A percentile compares a stretch with the other conserved stretches of the same genome.
phyloP scores from a whole-genome alignment of 2,888 invertebrate species.

The Synergus umbraculus region DNA sequence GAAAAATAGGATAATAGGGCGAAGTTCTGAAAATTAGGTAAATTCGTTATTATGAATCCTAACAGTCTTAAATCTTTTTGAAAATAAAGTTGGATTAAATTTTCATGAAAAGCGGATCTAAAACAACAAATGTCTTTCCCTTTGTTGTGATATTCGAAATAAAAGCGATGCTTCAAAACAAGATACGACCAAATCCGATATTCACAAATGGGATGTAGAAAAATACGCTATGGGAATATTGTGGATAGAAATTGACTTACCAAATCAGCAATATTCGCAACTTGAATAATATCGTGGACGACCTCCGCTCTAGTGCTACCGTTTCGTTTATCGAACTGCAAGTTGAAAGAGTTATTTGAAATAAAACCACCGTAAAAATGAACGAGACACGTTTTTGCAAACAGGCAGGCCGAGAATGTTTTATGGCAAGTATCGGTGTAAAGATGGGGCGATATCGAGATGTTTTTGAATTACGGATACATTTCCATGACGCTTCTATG shows the following conservation, averaged over 20 bases:
- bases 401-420: slow-evolving; percentile 2
- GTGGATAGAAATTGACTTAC: slow-evolving; percentile 80
- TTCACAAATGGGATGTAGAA: too few species aligned
- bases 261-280: slow-evolving; percentile 98
- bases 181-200: too few species aligned
- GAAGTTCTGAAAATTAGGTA: too few species aligned
- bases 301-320: slow-evolving; percentile 92
- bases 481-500: neutral
- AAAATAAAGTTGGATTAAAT: too few species aligned
- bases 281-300: slow-evolving; percentile 96
- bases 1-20: too few species aligned
- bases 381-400: neutral
- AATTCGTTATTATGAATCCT: too few species aligned
- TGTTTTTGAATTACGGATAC: slow-evolving; percentile 31
- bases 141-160: too few species aligned
- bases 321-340: slow-evolving; percentile 91
- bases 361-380: slow-evolving; percentile 9
- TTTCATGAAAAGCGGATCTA: too few species aligned
- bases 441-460: slow-evolving; percentile 21
- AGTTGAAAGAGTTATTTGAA: slow-evolving; percentile 45
- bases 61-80: too few species aligned
- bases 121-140: too few species aligned
- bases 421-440: slow-evolving; percentile 3
- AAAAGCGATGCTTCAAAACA: too few species aligned
- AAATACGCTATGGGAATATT: neutral